These are phyloP conservation scores for Daubentonia madagascariensis DNA, from an alignment of 2,113 vertebrate genomes.

Conservation along the genomic window DNA sequence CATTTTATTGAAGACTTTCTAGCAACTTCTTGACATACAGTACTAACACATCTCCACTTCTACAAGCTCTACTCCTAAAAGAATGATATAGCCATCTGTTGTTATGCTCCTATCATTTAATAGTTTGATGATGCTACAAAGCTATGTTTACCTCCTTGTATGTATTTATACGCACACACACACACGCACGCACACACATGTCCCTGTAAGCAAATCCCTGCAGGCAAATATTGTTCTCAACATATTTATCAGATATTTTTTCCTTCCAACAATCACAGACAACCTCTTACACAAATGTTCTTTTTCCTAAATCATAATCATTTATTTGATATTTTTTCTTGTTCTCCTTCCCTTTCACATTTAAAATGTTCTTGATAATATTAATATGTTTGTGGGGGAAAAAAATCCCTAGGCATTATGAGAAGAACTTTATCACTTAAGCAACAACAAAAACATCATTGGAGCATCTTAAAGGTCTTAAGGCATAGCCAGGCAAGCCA, in stretches of 20 bases:
- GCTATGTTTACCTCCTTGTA: not conserved
- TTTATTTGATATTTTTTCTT: constrained; percentile 28
- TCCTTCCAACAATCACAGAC: not conserved
- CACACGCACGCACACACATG: not conserved
- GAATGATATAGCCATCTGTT: not conserved
- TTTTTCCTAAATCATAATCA: not conserved
- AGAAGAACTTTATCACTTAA: not conserved
- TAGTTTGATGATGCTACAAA: not conserved
- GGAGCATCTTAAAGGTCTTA: not conserved
- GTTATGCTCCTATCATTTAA: not conserved
- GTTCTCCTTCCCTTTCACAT: not conserved
- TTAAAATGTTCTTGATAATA: constrained; percentile 12
- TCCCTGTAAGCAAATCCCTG: not conserved
- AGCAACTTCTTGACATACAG: not conserved
- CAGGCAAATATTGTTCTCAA: not conserved
- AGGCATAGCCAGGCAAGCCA: not conserved
- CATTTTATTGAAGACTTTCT: not conserved
- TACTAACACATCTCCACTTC: not conserved
- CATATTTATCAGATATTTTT: not conserved
- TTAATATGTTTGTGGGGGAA: not conserved
- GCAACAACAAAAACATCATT: not conserved
- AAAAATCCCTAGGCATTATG: not conserved
- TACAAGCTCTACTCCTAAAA: not conserved
- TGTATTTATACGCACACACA: not conserved
- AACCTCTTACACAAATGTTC: not conserved